These are phyloP conservation scores for Tinea trinotella DNA, from an alignment of 2,888 invertebrate species.

Conservation along the genomic window DNA sequence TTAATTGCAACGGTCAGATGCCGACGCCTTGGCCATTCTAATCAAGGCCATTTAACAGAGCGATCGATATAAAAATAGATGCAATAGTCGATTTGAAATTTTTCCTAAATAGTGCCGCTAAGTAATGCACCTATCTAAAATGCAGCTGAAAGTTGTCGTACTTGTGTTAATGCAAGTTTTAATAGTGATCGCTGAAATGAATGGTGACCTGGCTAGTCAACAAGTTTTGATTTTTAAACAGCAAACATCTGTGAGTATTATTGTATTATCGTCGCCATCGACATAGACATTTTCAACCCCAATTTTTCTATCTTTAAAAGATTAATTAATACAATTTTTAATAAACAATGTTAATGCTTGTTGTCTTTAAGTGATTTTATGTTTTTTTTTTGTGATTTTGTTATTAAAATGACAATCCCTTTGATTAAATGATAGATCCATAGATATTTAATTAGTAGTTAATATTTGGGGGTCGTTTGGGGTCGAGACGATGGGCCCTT, in stretches of 20 bases:
- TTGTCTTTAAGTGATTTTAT: too few species aligned
- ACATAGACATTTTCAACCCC: too few species aligned
- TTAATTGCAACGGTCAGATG: neutral
- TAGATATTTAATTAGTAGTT: too few species aligned
- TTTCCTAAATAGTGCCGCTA: neutral
- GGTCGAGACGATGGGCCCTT: too few species aligned
- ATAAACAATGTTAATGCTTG: too few species aligned
- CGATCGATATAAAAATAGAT: neutral
- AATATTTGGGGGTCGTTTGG: too few species aligned
- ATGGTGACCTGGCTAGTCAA: conserved; percentile 34
- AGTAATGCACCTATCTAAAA: neutral
- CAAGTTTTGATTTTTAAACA: conserved; percentile 41
- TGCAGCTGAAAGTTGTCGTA: conserved; percentile 5
- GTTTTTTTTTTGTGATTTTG: too few species aligned
- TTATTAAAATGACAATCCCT: too few species aligned
- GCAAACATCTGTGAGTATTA: conserved; percentile 34
- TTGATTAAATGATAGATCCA: too few species aligned
- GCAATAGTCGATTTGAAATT: neutral
- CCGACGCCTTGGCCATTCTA: conserved; percentile 1
- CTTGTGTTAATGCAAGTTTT: conserved; percentile 21
- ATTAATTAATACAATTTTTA: too few species aligned
- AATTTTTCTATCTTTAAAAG: too few species aligned
- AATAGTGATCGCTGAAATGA: conserved; percentile 25
- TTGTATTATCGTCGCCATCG: too few species aligned
- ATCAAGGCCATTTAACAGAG: neutral